phyloP scores from a whole-genome alignment of 2,113 vertebrate species.

The Corythoichthys haematopterus region DNA sequence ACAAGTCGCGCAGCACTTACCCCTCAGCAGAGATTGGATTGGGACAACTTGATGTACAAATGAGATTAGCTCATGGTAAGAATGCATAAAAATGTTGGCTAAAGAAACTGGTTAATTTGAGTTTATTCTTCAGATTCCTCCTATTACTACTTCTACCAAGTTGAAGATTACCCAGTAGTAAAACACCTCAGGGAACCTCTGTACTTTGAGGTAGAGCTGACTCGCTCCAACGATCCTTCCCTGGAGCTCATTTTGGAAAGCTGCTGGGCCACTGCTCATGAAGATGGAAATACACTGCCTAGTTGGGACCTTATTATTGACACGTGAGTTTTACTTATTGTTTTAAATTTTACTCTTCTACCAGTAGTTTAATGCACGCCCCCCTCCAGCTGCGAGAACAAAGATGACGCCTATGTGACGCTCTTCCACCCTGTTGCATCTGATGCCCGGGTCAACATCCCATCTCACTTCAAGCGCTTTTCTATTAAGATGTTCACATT shows the following conservation, averaged over 20 bases:
- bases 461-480: constrained; percentile 62
- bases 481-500: constrained; percentile 69
- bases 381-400: constrained; percentile 52
- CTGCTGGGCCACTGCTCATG: constrained; percentile 62
- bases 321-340: constrained; percentile 23
- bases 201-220: constrained; percentile 66
- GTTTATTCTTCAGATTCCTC: constrained; percentile 45
- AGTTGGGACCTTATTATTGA: constrained; percentile 69
- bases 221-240: constrained; percentile 44
- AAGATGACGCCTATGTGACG: constrained; percentile 36
- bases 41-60: constrained; percentile 58
- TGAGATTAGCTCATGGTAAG: constrained; percentile 61
- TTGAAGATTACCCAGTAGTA: constrained; percentile 62
- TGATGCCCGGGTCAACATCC: constrained; percentile 24
- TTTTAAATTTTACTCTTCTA: neutral
- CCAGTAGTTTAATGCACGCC: neutral
- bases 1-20: constrained; percentile 19
- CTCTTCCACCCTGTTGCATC: constrained; percentile 42
- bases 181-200: constrained; percentile 61
- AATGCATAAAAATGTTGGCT: accelerated
- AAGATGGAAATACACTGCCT: constrained; percentile 52
- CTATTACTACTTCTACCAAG: constrained; percentile 52
- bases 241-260: constrained; percentile 61
- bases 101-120: neutral
- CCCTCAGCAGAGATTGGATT: constrained; percentile 49